Evolutionary conservation across 2,888 invertebrate genomes (phyloP).

Genomic region (Altica lythri): DNA sequence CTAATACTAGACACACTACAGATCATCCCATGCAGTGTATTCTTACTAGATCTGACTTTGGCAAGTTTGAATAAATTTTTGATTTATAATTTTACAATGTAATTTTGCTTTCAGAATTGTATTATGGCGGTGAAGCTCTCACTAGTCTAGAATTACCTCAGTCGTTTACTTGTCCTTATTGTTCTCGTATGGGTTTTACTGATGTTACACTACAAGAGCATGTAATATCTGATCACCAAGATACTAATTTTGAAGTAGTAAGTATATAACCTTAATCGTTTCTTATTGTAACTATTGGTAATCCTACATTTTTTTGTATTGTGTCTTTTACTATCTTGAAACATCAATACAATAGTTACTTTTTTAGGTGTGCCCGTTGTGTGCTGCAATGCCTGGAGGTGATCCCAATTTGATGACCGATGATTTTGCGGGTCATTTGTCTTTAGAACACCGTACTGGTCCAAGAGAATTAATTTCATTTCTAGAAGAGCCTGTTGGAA

Average conservation of each 20-base stretch:
- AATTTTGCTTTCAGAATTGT: constrained; percentile 71
- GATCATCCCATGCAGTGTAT: constrained; percentile 99
- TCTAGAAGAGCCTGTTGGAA: constrained; percentile 85
- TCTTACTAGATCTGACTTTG: constrained; percentile 94
- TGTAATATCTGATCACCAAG: constrained; percentile 88
- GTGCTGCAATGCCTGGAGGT: constrained; percentile 94
- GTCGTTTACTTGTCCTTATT: constrained; percentile 97
- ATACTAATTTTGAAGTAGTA: constrained; percentile 88
- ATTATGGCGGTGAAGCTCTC: constrained; percentile 93
- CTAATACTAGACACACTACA: constrained; percentile 88
- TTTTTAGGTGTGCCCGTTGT: constrained; percentile 91
- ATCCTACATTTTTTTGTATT: not conserved
- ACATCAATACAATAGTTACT: constrained; percentile 18
- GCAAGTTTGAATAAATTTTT: constrained; percentile 58
- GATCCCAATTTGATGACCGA: constrained; percentile 98
- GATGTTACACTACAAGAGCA: constrained; percentile 90
- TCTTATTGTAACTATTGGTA: not conserved
- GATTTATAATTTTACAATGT: constrained; percentile 3
- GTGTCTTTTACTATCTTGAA: not conserved
- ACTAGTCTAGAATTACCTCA: constrained; percentile 90
- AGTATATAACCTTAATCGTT: constrained; percentile 47
- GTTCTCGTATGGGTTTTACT: constrained; percentile 95
- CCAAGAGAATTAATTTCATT: constrained; percentile 91
- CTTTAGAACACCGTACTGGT: constrained; percentile 82
- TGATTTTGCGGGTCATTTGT: constrained; percentile 96